Conservation (phyloP, 2,113 vertebrate genomes). For the Cyanistes caeruleus region DNA sequence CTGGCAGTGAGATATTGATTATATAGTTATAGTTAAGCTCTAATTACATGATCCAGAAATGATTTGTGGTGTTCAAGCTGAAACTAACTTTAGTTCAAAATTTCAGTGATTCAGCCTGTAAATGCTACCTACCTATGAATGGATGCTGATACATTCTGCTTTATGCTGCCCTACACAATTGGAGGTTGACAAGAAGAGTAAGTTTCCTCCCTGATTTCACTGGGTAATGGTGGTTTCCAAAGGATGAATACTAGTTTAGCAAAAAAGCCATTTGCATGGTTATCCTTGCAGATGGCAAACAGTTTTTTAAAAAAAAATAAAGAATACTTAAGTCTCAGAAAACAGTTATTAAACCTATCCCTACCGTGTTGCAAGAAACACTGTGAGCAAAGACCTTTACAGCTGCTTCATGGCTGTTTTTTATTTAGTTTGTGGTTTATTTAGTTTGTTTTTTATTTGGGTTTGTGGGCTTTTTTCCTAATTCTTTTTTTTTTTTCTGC, state of each 20-base stretch:
- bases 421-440: not conserved
- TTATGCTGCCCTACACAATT: not conserved
- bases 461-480: not conserved
- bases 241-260: not conserved
- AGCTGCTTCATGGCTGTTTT: slow-evolving; percentile 46
- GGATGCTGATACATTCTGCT: slow-evolving; percentile 9
- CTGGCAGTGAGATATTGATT: slow-evolving; percentile 42
- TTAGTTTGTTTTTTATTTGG: not conserved
- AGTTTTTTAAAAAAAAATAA: slow-evolving; percentile 37
- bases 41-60: slow-evolving; percentile 63
- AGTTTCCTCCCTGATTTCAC: slow-evolving; percentile 29
- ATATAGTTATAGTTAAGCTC: not conserved
- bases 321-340: slow-evolving; percentile 41
- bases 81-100: slow-evolving; percentile 68
- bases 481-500: slow-evolving; percentile 54
- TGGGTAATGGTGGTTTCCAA: slow-evolving; percentile 30
- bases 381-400: slow-evolving; percentile 60
- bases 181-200: slow-evolving; percentile 38
- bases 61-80: slow-evolving; percentile 63
- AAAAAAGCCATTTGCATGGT: not conserved
- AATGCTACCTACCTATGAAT: slow-evolving; percentile 43
- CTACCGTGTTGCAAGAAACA: slow-evolving; percentile 48
- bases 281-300: slow-evolving; percentile 21
- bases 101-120: slow-evolving; percentile 59
- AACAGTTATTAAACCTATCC: slow-evolving; percentile 74